phyloP scores from a whole-genome alignment of 2,888 invertebrate species.

The Apotomis capreana region DNA sequence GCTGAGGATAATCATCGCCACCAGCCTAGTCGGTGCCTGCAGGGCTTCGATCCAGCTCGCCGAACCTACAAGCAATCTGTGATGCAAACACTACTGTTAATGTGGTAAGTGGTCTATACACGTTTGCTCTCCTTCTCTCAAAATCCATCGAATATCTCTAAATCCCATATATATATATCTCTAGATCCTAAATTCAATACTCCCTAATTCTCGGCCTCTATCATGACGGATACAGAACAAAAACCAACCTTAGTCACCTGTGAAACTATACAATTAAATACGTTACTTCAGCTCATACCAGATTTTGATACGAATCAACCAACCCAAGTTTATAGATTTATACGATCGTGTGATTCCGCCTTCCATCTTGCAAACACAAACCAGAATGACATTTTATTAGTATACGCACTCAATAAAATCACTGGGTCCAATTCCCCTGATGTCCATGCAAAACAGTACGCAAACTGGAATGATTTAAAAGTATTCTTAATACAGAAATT shows the following conservation, averaged over 20 bases:
- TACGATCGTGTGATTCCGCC: slow-evolving; percentile 19
- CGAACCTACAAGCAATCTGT: slow-evolving; percentile 9
- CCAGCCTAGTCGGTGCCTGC: slow-evolving; percentile 14
- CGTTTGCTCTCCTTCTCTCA: slow-evolving; percentile 6
- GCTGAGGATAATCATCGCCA: slow-evolving; percentile 7
- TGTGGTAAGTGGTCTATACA: slow-evolving; percentile 23
- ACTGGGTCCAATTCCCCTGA: neutral
- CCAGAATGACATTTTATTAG: neutral
- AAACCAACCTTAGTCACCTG: neutral
- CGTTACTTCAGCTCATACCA: slow-evolving; percentile 6
- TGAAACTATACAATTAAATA: neutral
- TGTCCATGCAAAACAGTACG: slow-evolving; percentile 8
- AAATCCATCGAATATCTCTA: too few species aligned
- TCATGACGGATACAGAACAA: neutral
- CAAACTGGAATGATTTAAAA: slow-evolving; percentile 11
- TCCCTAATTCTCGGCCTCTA: too few species aligned
- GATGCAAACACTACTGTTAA: slow-evolving; percentile 13
- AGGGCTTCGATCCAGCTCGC: slow-evolving; percentile 19
- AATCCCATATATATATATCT: too few species aligned
- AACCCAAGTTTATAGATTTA: slow-evolving; percentile 22
- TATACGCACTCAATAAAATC: slow-evolving; percentile 20
- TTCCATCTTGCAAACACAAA: slow-evolving; percentile 9
- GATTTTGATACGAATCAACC: slow-evolving; percentile 5
- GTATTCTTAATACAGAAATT: slow-evolving; percentile 23
- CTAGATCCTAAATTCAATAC: too few species aligned